Base-by-base conservation (phyloP, 2,797 vertebrate genomes). In the Channallabes apus region DNA sequence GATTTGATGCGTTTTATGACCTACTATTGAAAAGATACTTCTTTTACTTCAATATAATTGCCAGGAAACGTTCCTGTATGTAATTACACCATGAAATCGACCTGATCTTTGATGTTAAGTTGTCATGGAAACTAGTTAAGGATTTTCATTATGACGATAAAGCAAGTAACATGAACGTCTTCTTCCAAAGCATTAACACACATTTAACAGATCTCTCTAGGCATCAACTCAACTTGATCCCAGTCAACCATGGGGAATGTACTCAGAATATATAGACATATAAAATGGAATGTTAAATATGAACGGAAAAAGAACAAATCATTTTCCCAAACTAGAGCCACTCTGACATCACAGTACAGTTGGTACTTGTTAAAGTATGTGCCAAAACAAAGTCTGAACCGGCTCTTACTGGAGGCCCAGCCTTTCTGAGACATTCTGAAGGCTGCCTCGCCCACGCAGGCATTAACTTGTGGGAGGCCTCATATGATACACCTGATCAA, bases 111-210 rank as follows among this genome's bases (percentile, higher is more conserved):
- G 84, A 87, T 69, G 72, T 84, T 82, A 84, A 80, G 89, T 82
- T 88, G 87, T 88, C 84, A 88, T 88, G 85, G 82, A 85, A 88
- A 87, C 89, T 59, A 77, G 62, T 61, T 61, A 80, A n/a, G 69
- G 46, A 18, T 73, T 67, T 86, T 89, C 76, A 88, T 87, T 86
- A 86, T 83, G 82, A 76, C 82, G 73, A 51, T 77, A n/a, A 58
- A 75, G 84, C 71, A 73, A 79, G 59, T 4, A 18, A 14, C 4
- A 12, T 24, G n/a, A 29, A 65, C 22, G 32, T 17, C 29, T 78
- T 29, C 75, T 61, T 61, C 32, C n/a, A 61, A 62, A 27, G 6
- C 27, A 41, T 64, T 18, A 62, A 22, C 77, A 41, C 27, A 58
- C 54, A 77, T 58, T n/a, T 20, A 58, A 76, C 7, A 56, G 51